Conservation (phyloP, 1,140 invertebrate genomes). For the Archivesica marissinica region DNA sequence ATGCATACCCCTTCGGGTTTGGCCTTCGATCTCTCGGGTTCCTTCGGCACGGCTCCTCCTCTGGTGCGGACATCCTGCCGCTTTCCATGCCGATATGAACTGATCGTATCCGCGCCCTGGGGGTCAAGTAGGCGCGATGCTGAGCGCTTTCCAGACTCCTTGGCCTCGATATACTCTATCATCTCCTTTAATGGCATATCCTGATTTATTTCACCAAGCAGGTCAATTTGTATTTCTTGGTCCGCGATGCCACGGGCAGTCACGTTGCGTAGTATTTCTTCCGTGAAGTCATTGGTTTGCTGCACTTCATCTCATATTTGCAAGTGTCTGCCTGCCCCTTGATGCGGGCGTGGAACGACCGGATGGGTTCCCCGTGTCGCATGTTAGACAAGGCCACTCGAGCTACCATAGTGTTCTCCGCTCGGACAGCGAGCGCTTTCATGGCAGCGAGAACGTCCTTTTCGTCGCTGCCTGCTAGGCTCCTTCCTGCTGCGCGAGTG, state of each 20-base stretch:
- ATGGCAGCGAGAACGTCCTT: conserved; percentile 63
- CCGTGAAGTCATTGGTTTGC: conserved; percentile 57
- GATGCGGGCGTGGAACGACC: conserved; percentile 57
- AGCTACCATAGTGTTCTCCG: conserved; percentile 68
- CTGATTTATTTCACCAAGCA: conserved; percentile 50
- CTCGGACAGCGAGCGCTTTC: conserved; percentile 56
- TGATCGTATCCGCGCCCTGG: too few species aligned
- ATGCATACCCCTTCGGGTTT: conserved; percentile 1
- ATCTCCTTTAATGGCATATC: conserved; percentile 63
- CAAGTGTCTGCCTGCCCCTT: conserved; percentile 61
- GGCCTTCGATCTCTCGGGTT: neutral
- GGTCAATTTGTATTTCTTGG: conserved; percentile 57
- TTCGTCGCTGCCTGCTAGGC: conserved; percentile 47
- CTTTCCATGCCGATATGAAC: too few species aligned
- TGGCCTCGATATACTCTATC: conserved; percentile 60
- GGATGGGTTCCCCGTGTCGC: conserved; percentile 64
- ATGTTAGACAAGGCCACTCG: conserved; percentile 63
- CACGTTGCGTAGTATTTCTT: conserved; percentile 50
- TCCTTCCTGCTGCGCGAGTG: conserved; percentile 57
- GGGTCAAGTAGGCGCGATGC: conserved; percentile 36
- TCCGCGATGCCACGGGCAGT: conserved; percentile 22
- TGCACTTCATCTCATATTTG: conserved; percentile 58
- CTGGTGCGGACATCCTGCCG: too few species aligned
- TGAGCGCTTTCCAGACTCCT: conserved; percentile 62
- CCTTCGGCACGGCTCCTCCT: too few species aligned